Conservation (phyloP, 2,888 invertebrate species). For the Tyria jacobaeae region DNA sequence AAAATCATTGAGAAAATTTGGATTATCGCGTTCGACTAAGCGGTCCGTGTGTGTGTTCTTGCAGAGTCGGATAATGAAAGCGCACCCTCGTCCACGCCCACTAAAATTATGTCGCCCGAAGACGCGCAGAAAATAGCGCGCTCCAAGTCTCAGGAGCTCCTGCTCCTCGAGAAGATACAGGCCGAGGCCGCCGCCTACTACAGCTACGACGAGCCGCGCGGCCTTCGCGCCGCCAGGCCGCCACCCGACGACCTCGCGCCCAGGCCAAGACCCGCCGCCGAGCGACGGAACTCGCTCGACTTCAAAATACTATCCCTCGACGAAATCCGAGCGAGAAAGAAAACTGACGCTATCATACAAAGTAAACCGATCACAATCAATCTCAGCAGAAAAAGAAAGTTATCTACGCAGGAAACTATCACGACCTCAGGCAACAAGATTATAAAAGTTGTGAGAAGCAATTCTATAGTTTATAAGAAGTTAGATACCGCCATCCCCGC, state of each 20-base stretch:
- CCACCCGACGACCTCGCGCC: constrained; percentile 82
- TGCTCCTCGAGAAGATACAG: constrained; percentile 89
- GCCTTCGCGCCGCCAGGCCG: constrained; percentile 46
- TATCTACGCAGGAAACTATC: constrained; percentile 76
- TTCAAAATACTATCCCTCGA: constrained; percentile 83
- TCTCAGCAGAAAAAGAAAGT: constrained; percentile 73
- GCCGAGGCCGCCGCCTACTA: constrained; percentile 91
- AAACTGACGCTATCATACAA: constrained; percentile 59
- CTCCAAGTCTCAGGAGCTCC: constrained; percentile 89
- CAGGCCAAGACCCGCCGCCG: constrained; percentile 51
- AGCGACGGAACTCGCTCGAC: constrained; percentile 66
- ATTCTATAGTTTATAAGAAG: constrained; percentile 80
- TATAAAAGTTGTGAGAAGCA: constrained; percentile 79
- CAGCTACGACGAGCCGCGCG: constrained; percentile 84
- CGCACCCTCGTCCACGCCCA: constrained; percentile 88
- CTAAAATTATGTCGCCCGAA: constrained; percentile 74
- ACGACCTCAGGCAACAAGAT: constrained; percentile 79
- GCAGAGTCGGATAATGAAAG: constrained; percentile 93
- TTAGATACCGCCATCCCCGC: constrained; percentile 62
- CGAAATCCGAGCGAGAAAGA: constrained; percentile 81
- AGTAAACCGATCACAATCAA: constrained; percentile 71
- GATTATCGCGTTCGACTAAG: constrained; percentile 61
- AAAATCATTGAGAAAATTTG: constrained; percentile 71
- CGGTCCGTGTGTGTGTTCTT: constrained; percentile 88
- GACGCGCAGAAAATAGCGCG: constrained; percentile 65